Evolutionary conservation across 2,113 vertebrate species (phyloP), one percentile per base, ranked within the genome.

Genomic region (Hippoglossus stenolepis): DNA sequence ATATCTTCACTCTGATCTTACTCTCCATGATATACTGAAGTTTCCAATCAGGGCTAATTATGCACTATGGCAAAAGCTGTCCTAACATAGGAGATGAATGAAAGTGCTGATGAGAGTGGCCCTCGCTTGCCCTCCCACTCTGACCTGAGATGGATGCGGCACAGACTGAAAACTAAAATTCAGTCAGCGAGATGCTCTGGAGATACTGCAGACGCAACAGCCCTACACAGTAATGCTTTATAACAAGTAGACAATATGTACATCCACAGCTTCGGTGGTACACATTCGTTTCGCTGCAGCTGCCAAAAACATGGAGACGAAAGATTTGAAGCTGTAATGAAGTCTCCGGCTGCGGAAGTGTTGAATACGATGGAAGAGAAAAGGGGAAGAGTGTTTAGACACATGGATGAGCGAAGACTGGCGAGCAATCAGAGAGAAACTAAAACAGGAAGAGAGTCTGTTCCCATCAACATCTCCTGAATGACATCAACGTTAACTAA

Each of bases 81-180:
- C 92, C 86, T 89, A 92, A 92, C 92, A 90, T 20, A 61, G 35
- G 73, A 88, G 87, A 93, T 75, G 56, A 83, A 93, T 82, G 85
- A 79, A 80, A 54, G 68, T 24, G 69, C 84, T 91, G 82, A 92
- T 87, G 87, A 89, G 85, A 49, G 73, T 82, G 87, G 86, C 86
- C 86, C 79, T 73, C n/a, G 1, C 35, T 70, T 86, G 85, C 79
- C 87, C 87, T 84, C 73, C 64, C 17, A 31, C 61, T 72, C 79
- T 26, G 65, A 79, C 82, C 89, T 43, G 61, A 83, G 82, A 85
- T 64, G 56, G 12, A 83, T 80, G 65, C 20, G 38, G 43, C 26
- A 80, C 67, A 54, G 61, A 56, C 45, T 43, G 20, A 73, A 69
- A 72, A 21, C 65, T 17, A 57, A 80, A 78, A 75, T 57, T 60